Base-by-base conservation (phyloP, 2,888 invertebrate species). In the Chesias legatella region DNA sequence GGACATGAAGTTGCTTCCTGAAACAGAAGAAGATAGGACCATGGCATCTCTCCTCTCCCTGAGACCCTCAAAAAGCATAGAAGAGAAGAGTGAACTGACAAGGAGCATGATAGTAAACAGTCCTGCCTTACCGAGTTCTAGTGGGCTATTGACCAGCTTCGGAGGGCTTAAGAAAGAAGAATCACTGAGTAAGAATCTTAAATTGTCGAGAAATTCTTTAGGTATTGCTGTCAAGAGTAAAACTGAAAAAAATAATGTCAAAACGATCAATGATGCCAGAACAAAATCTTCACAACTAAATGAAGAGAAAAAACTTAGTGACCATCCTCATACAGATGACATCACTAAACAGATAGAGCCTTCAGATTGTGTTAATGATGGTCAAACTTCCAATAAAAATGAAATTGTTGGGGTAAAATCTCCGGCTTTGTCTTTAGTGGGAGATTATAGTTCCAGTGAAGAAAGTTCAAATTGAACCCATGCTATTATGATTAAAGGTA, bases 1-100 rank as follows among this genome's bases (percentile, higher is more conserved):
- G 10, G 91, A 94, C 60, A 94, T 98, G 26, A 83, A 90, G 6
- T 86, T 98, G 3, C 79, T 97, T 0, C 92, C 94, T 1, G 98
- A 98, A 77, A 89, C 89, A 10, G 92, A 93, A 35, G 94, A 96
- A 44, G 98, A 98, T 67, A 89, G 90, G 35, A 92, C 92, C 67
- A 86, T 96, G 77, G 98, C 98, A 0, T 90, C 92, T 0, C 83
- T 97, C 3, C 90, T 96, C 51, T 90, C 92, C 39, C 77, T 94
- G 2, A 91, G 91, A 63, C 92, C 93, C 1, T 77, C 89, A 7
- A 89, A 81, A 66, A 90, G 91, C 75, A 90, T 92, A 23, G 82
- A 89, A 33, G 92, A 93, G 62, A 89, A 83, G 1, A 90, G 90
- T 48, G 73, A 60, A 0, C 78, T 84, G 7, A 82, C 81, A 13